phyloP scores from a whole-genome alignment of 1,140 invertebrate species.

The Lucilia cuprina region DNA sequence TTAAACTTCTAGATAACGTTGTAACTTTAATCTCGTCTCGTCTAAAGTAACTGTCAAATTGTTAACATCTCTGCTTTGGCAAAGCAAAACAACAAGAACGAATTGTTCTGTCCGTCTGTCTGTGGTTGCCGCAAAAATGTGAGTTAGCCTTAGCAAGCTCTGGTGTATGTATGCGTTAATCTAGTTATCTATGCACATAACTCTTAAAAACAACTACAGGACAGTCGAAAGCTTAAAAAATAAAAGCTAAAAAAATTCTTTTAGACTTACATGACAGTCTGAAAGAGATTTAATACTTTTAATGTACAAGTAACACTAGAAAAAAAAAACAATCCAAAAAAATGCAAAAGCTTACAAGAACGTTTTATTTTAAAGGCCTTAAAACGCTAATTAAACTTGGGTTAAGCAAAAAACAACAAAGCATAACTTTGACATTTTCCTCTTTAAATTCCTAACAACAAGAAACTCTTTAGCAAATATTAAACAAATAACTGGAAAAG shows the following conservation, averaged over 20 bases:
- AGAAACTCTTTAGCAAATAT: too few species aligned
- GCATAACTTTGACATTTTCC: too few species aligned
- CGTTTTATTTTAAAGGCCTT: not conserved
- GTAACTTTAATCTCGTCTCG: conserved; percentile 27
- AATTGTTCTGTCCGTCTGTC: not conserved
- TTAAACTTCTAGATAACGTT: conserved; percentile 19
- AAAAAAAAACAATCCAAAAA: too few species aligned
- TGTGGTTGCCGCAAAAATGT: not conserved
- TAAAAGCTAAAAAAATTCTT: not conserved
- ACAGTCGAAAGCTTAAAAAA: not conserved
- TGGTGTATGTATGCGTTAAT: conserved; percentile 8
- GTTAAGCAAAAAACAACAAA: not conserved
- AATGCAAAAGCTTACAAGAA: not conserved
- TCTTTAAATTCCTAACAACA: too few species aligned
- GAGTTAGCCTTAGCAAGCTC: not conserved
- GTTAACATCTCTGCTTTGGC: conserved; percentile 30
- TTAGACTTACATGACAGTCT: not conserved
- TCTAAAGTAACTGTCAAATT: conserved; percentile 34
- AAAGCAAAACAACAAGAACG: not conserved
- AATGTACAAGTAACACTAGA: not conserved
- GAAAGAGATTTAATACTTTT: conserved; percentile 27
- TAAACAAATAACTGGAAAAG: too few species aligned
- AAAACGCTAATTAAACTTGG: conserved; percentile 15
- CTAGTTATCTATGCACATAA: conserved; percentile 32
- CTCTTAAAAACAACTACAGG: conserved; percentile 7